Evolutionary conservation across 2,113 vertebrate genomes (phyloP).

Genomic region (Dissostichus mawsoni): DNA sequence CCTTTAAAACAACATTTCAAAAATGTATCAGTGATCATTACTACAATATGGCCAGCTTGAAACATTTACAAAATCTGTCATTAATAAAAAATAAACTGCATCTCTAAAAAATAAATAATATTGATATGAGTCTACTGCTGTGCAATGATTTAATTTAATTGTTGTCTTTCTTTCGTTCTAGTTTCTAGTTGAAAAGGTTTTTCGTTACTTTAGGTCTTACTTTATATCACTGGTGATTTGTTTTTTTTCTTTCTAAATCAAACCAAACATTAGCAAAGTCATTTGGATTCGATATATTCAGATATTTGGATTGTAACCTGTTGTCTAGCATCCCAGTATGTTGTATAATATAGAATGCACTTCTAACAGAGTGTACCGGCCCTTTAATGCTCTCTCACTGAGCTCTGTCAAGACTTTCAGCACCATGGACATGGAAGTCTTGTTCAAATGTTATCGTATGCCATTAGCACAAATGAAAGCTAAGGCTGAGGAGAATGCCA

Average conservation of each 20-base stretch:
- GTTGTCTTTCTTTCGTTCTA: background rate
- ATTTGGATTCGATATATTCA: too few species aligned
- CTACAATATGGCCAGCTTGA: background rate
- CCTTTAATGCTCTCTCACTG: background rate
- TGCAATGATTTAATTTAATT: background rate
- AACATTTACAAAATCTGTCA: constrained; percentile 28
- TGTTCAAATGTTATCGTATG: too few species aligned
- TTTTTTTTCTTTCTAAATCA: background rate
- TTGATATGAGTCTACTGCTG: background rate
- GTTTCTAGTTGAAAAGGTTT: background rate
- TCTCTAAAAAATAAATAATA: background rate
- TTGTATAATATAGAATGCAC: background rate
- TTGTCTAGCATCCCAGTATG: background rate
- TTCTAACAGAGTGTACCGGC: background rate
- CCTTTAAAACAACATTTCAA: constrained; percentile 14
- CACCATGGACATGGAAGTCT: constrained; percentile 28
- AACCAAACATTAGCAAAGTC: background rate
- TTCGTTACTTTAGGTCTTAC: too few species aligned
- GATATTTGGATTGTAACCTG: background rate
- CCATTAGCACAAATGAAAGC: too few species aligned
- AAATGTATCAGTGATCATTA: background rate
- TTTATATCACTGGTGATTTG: background rate
- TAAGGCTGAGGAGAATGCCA: too few species aligned
- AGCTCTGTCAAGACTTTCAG: constrained; percentile 30
- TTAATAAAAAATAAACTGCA: constrained; percentile 9